Base-by-base conservation (phyloP, 1,140 invertebrate species). In the Macrotrachela quadricornifera region DNA sequence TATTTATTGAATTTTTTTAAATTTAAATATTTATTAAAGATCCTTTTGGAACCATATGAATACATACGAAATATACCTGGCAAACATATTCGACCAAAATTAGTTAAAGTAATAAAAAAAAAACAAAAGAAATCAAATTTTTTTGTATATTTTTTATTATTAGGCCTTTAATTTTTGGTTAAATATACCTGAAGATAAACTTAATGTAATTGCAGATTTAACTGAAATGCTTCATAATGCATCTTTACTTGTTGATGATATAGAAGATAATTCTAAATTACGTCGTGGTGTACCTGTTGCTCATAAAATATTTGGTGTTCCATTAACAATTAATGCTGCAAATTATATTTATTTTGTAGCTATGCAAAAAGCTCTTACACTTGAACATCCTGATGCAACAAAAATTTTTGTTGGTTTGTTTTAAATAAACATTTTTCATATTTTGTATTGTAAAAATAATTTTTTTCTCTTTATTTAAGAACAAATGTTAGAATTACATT, bases 191-290 rank as follows among this genome's bases (percentile, higher is more conserved):
- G 74, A 78, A 50, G 82, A 87, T 55, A 88, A 85, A 65, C 68
- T 91, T 6, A 64, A 74, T 18, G 74, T 77, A 43, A 82, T 95
- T 59, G 80, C 78, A 43, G 83, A 91, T 63, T 85, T 94, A 60
- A 79, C 87, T 49, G 82, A 92, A 71, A 85, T 95, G 78, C 75
- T 96, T 10, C 90, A 96, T 64, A 95, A 94, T 74, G 81, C 88
- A 48, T 92, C 86, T 71, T 76, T 95, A 46, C 68, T 95, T 63
- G 78, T 92, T 66, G 90, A 95, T 73, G 88, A 95, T 72, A 94
- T 95, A 69, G 83, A 95, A 76, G 90, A 95, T 71, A 86, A 83
- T 72, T 91, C 86, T 40, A 82, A 85, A 59, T 70, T 95, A 47
- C 75, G 90, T 60, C 74, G 88, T 66, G 90, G 90, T 38, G 83